Conservation (phyloP, 2,797 vertebrate genomes). For the Lycodopsis pacificus region DNA sequence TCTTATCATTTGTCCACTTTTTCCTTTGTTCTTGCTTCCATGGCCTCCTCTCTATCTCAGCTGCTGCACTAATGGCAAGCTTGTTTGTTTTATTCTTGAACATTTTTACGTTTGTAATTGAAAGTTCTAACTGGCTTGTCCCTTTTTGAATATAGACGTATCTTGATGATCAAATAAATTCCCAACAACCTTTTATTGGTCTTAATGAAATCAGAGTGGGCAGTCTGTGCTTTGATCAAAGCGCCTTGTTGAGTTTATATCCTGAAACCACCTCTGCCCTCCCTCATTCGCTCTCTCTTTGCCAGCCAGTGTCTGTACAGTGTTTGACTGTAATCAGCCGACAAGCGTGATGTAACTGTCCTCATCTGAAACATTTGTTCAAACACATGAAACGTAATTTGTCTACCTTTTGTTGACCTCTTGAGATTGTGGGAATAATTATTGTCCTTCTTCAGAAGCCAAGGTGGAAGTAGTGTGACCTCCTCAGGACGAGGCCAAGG, state of each 20-base stretch:
- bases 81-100: constrained; percentile 19
- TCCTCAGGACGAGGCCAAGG: neutral
- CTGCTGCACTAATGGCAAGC: neutral
- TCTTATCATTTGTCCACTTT: neutral
- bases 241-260: constrained; percentile 15
- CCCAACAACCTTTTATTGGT: neutral
- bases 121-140: neutral
- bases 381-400: neutral
- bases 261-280: constrained; percentile 13
- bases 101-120: constrained; percentile 13
- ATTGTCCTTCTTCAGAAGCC: neutral
- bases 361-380: neutral
- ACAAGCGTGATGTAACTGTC: neutral
- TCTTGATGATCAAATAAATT: constrained; percentile 9
- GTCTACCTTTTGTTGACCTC: neutral
- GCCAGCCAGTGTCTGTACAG: too few species aligned
- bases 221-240: constrained; percentile 42
- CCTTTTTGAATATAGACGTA: constrained; percentile 15
- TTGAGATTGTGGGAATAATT: neutral
- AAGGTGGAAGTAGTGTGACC: too few species aligned
- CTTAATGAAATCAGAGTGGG: constrained; percentile 16
- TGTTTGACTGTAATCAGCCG: neutral
- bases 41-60: constrained; percentile 1
- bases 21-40: constrained; percentile 4
- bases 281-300: neutral